These are phyloP conservation scores for Drosophila orosa DNA, from an alignment of 1,140 invertebrate species.

Conservation along the genomic window DNA sequence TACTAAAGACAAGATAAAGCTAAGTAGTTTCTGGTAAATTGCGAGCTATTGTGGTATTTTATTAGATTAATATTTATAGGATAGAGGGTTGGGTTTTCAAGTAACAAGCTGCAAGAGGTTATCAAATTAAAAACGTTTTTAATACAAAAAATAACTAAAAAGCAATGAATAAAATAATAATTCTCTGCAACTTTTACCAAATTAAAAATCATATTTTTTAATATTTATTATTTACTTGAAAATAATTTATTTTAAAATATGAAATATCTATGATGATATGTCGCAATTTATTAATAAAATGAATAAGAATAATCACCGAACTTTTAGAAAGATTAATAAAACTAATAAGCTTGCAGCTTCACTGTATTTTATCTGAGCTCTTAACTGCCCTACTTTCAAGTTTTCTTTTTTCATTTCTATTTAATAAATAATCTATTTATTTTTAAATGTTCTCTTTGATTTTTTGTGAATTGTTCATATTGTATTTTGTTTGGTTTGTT, in stretches of 20 bases:
- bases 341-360: slow-evolving; percentile 53
- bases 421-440: not conserved
- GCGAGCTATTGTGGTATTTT: slow-evolving; percentile 6
- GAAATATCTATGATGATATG: not conserved
- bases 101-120: slow-evolving; percentile 53
- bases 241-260: no score
- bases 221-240: no score
- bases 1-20: not conserved
- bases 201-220: not conserved
- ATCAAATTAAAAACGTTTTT: not conserved
- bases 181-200: not conserved
- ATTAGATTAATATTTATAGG: slow-evolving; percentile 52
- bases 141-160: not conserved
- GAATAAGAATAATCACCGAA: not conserved
- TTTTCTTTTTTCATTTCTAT: not conserved
- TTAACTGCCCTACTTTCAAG: not conserved
- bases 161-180: not conserved
- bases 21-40: not conserved
- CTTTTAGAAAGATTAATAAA: not conserved
- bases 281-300: not conserved
- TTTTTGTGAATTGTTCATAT: slow-evolving; percentile 29
- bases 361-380: slow-evolving; percentile 34
- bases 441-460: slow-evolving; percentile 2
- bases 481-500: slow-evolving; percentile 39
- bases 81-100: not conserved